A percentile compares a stretch with the other conserved stretches of the same genome.
These are phyloP conservation scores for Ammodytes marinus DNA, from an alignment of 2,113 vertebrate species.

Conservation along the genomic window DNA sequence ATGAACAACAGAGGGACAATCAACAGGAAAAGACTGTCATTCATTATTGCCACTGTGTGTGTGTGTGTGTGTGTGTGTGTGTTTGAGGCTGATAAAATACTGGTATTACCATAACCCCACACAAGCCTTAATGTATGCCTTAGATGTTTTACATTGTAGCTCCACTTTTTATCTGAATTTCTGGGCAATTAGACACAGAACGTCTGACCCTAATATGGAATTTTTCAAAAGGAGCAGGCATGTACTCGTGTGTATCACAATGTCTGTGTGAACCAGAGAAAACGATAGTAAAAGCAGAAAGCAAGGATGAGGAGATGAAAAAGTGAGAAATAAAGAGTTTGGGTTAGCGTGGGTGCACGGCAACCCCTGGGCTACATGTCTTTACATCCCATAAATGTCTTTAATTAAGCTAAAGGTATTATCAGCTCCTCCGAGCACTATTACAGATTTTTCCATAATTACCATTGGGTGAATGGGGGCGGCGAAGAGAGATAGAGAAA, in stretches of 20 bases:
- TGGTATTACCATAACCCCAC: slow-evolving; percentile 2
- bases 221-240: slow-evolving; percentile 45
- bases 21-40: slow-evolving; percentile 76
- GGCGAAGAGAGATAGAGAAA: slow-evolving; percentile 60
- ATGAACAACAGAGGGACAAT: slow-evolving; percentile 46
- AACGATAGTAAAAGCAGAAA: slow-evolving; percentile 63
- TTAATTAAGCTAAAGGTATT: slow-evolving; percentile 88
- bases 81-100: slow-evolving; percentile 66
- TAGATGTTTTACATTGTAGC: slow-evolving; percentile 12
- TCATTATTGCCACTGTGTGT: slow-evolving; percentile 8
- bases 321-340: slow-evolving; percentile 71
- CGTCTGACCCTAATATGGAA: slow-evolving; percentile 37
- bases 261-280: slow-evolving; percentile 59
- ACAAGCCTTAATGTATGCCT: neutral
- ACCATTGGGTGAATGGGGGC: slow-evolving; percentile 80
- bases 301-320: slow-evolving; percentile 56
- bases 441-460: slow-evolving; percentile 85
- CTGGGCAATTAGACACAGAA: slow-evolving; percentile 39
- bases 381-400: slow-evolving; percentile 84
- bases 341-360: slow-evolving; percentile 74
- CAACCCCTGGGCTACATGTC: slow-evolving; percentile 81
- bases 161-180: slow-evolving; percentile 17
- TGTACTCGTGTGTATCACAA: slow-evolving; percentile 48
- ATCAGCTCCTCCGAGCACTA: slow-evolving; percentile 83
- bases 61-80: slow-evolving; percentile 11